A percentile compares a stretch with the other conserved stretches of the same genome.
These are phyloP conservation scores for Anabacerthia variegaticeps DNA, from an alignment of 2,797 vertebrate species.

Conservation along the genomic window DNA sequence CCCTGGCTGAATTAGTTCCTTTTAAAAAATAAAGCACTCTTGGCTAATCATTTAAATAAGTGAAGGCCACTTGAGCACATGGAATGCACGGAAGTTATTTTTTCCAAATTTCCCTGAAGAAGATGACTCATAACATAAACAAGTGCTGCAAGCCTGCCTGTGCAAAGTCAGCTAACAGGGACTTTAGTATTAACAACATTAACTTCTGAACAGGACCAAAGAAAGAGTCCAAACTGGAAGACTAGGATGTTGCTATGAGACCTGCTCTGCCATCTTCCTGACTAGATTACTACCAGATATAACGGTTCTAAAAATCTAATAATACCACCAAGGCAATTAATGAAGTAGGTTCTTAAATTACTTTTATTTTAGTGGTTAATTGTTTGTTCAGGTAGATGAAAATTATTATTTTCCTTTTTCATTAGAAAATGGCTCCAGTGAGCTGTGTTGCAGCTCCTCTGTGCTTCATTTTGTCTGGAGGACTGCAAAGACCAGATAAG, in stretches of 20 bases:
- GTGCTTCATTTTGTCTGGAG: background rate
- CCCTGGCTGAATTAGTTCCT: background rate
- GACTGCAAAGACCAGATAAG: background rate
- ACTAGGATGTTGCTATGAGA: background rate
- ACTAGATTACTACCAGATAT: background rate
- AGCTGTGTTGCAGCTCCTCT: background rate
- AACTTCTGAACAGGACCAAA: background rate
- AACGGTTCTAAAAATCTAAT: slow-evolving; percentile 22
- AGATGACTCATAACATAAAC: background rate
- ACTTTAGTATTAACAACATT: background rate
- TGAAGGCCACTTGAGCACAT: background rate
- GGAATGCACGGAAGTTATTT: background rate
- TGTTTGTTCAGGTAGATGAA: slow-evolving; percentile 24
- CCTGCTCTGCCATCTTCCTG: background rate
- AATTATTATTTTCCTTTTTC: background rate
- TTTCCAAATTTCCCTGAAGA: background rate
- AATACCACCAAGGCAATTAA: slow-evolving; percentile 47
- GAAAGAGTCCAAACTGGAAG: background rate
- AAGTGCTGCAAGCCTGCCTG: background rate
- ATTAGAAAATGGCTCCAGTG: background rate
- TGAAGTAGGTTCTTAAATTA: background rate
- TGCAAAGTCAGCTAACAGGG: fast-evolving
- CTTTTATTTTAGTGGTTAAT: background rate
- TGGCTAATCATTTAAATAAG: background rate
- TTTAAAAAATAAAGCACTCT: background rate